phyloP scores from a whole-genome alignment of 2,888 invertebrate species.

The Idaea dimidiata region DNA sequence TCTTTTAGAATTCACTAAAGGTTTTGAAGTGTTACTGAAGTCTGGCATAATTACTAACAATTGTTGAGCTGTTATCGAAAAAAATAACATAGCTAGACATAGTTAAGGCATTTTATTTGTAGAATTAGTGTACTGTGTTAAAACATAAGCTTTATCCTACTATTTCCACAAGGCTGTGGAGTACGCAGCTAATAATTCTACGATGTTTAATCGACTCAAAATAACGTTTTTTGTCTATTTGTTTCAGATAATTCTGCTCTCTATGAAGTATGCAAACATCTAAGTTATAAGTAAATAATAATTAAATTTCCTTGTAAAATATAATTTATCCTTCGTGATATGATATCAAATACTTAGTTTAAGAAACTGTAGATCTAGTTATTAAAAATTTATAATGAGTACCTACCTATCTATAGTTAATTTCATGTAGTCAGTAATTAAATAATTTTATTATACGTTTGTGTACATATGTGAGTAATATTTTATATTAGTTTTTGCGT shows the following conservation, averaged over 20 bases:
- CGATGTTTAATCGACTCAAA: neutral
- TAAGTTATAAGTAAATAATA: neutral
- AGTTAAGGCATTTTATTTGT: too few species aligned
- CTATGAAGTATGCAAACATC: neutral
- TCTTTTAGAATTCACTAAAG: too few species aligned
- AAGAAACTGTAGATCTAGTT: neutral
- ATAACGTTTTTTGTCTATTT: neutral
- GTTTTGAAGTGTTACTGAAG: too few species aligned
- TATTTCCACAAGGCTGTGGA: too few species aligned
- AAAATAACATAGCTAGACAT: too few species aligned
- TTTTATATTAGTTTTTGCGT: constrained; percentile 56
- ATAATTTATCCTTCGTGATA: neutral
- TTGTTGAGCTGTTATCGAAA: too few species aligned
- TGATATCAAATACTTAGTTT: neutral
- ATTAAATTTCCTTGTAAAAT: neutral
- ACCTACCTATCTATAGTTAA: neutral
- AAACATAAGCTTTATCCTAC: too few species aligned
- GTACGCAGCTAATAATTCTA: neutral
- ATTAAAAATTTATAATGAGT: neutral
- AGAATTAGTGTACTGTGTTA: too few species aligned
- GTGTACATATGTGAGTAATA: too few species aligned
- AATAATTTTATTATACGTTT: constrained; percentile 8
- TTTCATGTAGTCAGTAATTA: neutral
- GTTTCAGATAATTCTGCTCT: neutral
- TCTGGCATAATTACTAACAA: too few species aligned